Conservation (phyloP, 2,888 invertebrate genomes). For the Epsilonema sp. region DNA sequence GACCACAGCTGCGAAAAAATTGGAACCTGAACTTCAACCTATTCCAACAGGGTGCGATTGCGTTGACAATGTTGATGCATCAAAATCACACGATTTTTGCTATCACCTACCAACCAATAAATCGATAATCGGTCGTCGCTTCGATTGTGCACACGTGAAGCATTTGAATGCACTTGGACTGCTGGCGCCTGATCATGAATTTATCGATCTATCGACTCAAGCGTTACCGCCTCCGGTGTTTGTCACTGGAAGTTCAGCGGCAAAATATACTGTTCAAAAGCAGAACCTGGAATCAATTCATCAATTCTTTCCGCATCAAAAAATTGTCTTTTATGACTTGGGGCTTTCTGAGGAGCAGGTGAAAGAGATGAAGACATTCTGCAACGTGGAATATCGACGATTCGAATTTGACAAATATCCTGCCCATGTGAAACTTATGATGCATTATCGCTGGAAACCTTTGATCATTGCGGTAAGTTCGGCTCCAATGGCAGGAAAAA, state of each 20-base stretch:
- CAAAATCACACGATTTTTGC: background rate
- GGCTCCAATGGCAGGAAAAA: background rate
- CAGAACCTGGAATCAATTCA: too few species aligned
- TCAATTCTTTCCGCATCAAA: conserved; percentile 3
- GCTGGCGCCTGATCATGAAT: background rate
- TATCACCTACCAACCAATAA: background rate
- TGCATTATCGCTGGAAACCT: conserved; percentile 17
- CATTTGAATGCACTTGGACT: background rate
- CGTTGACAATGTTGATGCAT: too few species aligned
- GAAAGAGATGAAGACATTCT: conserved; percentile 10
- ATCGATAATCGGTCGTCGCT: background rate
- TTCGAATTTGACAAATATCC: conserved; percentile 15
- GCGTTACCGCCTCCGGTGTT: background rate
- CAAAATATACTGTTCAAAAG: too few species aligned
- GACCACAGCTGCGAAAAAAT: too few species aligned
- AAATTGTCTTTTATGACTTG: conserved; percentile 12
- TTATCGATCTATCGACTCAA: background rate
- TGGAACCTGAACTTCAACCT: too few species aligned
- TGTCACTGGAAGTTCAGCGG: background rate
- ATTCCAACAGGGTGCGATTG: too few species aligned
- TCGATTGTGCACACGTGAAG: background rate
- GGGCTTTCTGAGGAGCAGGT: conserved; percentile 5
- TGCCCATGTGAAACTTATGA: conserved; percentile 6
- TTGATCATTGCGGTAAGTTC: conserved; percentile 15
- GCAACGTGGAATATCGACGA: conserved; percentile 13